Base-by-base conservation (phyloP, 1,140 invertebrate species). In the Bombus pyrosoma region DNA sequence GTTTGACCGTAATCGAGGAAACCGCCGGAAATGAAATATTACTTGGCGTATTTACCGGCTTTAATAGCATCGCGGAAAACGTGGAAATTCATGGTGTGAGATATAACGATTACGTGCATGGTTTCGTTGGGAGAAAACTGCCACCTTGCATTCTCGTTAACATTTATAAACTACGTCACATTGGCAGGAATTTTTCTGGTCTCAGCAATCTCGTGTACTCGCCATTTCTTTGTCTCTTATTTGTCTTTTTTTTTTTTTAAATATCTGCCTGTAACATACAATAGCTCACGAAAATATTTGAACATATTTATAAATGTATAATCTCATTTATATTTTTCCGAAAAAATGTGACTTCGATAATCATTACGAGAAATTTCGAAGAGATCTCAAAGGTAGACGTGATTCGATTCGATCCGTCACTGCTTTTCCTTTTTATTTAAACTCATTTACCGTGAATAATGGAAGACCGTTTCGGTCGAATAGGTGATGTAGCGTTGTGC, bases 1-100 rank as follows among this genome's bases (percentile, higher is more conserved):
- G 81, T n/a, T 9, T 8, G 34, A 41, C 57, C 22, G 41, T 77
- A 77, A 83, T 77, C 62, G 73, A 68, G 74, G 53, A 83, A 66
- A 77, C 59, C 43, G 74, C 43, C 62, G 74, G 81, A 69, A 83
- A 83, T 83, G 81, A 83, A 77, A 83, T 77, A 77, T 77, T 32
- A 47, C 73, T 37, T 10, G 74, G 18, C 25, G 62, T 69, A 77
- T 68, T 47, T 53, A 62, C 41, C 25, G 59, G 62, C 18, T 57
- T 68, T 77, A 83, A 83, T 77, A 37, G 74, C 22, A 47, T 64
- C n/a, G 43, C n/a, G 34, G 62, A 69, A 83, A 83, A 77, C 28
- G 62, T 83, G 81, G 81, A 83, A 83, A 75, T 64, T 77, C 74
- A 83, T 39, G 81, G 75, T 69, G 59, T 64, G 62, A 62, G 34